A percentile compares a stretch with the other conserved stretches of the same genome.
phyloP scores from a whole-genome alignment of 2,113 vertebrate genomes.

The Lepus europaeus region DNA sequence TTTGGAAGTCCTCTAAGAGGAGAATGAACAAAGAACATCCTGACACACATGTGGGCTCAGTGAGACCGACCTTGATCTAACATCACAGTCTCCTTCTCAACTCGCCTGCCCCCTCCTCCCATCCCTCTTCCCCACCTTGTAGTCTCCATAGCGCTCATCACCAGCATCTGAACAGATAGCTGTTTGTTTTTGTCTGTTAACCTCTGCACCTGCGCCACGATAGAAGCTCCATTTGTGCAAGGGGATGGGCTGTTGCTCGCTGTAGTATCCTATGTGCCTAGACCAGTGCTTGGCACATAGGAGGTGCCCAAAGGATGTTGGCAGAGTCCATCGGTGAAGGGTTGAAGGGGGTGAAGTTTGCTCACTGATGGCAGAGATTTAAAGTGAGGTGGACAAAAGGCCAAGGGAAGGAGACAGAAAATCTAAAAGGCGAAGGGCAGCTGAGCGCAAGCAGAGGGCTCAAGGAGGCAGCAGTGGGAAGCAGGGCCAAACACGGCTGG shows the following conservation, averaged over 20 bases:
- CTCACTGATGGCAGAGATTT: neutral
- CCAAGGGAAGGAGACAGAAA: neutral
- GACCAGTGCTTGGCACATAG: neutral
- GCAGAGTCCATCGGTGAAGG: neutral
- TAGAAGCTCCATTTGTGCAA: neutral
- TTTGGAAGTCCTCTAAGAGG: neutral
- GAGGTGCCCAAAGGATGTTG: neutral
- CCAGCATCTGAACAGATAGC: neutral
- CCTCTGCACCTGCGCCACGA: neutral
- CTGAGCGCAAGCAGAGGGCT: neutral
- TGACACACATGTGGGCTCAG: neutral
- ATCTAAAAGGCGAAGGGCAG: neutral
- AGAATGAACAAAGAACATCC: neutral
- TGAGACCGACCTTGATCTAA: neutral
- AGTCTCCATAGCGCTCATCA: neutral
- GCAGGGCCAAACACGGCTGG: neutral
- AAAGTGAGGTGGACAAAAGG: neutral
- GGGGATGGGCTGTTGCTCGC: neutral
- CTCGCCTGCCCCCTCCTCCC: neutral
- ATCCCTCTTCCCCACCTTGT: neutral
- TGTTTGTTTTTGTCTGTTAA: neutral
- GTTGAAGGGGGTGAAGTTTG: neutral
- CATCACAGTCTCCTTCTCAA: neutral
- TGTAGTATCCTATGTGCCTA: neutral
- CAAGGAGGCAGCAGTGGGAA: neutral